These are phyloP conservation scores for Telenomus remus DNA, from an alignment of 1,140 invertebrate species.

Conservation along the genomic window DNA sequence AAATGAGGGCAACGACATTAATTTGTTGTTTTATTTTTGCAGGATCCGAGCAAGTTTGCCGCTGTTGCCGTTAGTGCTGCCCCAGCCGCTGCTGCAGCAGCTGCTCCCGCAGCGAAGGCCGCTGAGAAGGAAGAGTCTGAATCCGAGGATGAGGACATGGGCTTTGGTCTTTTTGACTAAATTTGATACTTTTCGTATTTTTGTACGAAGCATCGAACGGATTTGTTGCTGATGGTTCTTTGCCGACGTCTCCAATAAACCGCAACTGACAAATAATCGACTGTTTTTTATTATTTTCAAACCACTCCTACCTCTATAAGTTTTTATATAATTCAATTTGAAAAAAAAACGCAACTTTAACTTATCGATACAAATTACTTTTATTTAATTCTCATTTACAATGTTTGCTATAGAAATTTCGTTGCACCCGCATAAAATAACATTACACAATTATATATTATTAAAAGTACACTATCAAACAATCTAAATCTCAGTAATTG, in stretches of 20 bases:
- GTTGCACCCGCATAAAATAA: too few species aligned
- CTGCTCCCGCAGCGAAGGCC: conserved; percentile 79
- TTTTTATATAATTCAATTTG: too few species aligned
- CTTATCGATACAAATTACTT: too few species aligned
- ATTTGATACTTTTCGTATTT: conserved; percentile 12
- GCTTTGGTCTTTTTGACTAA: conserved; percentile 97
- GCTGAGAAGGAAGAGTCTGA: conserved; percentile 87
- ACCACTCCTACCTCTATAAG: too few species aligned
- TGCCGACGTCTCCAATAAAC: conserved; percentile 13
- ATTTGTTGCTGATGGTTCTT: conserved; percentile 5
- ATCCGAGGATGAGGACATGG: conserved; percentile 96
- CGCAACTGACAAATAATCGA: background rate
- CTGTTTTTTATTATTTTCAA: background rate
- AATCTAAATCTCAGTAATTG: too few species aligned
- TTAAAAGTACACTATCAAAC: too few species aligned
- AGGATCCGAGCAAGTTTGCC: conserved; percentile 96
- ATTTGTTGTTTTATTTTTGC: conserved; percentile 71
- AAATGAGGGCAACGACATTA: too few species aligned
- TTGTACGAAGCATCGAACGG: background rate
- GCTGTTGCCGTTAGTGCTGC: conserved; percentile 81
- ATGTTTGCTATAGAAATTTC: too few species aligned
- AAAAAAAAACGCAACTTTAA: too few species aligned
- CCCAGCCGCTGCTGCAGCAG: conserved; percentile 79
- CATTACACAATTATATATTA: too few species aligned
- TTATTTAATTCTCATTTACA: too few species aligned